phyloP scores from a whole-genome alignment of 2,113 vertebrate species.

The Zootoca vivipara region DNA sequence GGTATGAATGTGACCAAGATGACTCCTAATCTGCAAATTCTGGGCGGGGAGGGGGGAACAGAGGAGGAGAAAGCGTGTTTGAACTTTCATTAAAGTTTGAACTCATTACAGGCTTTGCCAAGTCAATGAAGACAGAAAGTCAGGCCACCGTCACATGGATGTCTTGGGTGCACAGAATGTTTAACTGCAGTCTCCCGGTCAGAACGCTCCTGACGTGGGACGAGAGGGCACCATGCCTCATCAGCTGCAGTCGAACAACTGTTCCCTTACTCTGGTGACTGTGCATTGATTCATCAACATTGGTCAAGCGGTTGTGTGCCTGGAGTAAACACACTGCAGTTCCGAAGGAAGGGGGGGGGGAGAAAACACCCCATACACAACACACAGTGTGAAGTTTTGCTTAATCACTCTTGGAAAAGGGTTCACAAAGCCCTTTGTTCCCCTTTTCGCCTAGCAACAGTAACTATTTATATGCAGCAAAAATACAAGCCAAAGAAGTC shows the following conservation, averaged over 20 bases:
- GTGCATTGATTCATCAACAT: slow-evolving; percentile 46
- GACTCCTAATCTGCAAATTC: no score
- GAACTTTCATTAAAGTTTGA: no score
- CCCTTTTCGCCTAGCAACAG: slow-evolving; percentile 42
- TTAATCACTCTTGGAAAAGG: slow-evolving; percentile 27
- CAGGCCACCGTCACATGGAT: not conserved
- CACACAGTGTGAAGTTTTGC: slow-evolving; percentile 32
- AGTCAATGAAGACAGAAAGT: not conserved
- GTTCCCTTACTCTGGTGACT: slow-evolving; percentile 37
- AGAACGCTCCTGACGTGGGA: slow-evolving; percentile 19
- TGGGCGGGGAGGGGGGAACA: no score
- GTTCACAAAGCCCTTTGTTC: slow-evolving; percentile 47
- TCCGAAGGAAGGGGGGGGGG: not conserved
- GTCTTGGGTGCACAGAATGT: not conserved
- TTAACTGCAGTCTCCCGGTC: not conserved
- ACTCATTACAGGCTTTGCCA: not conserved
- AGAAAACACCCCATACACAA: not conserved
- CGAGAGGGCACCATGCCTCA: slow-evolving; percentile 29
- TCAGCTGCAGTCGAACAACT: slow-evolving; percentile 10
- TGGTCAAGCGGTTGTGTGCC: slow-evolving; percentile 40
- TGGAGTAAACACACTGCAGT: slow-evolving; percentile 37
- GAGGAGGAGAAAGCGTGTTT: no score
- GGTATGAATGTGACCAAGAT: no score
- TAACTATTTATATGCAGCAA: not conserved
- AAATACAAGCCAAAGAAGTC: not conserved